Conservation (phyloP, 2,888 invertebrate species). For the Cosmia trapezina region DNA sequence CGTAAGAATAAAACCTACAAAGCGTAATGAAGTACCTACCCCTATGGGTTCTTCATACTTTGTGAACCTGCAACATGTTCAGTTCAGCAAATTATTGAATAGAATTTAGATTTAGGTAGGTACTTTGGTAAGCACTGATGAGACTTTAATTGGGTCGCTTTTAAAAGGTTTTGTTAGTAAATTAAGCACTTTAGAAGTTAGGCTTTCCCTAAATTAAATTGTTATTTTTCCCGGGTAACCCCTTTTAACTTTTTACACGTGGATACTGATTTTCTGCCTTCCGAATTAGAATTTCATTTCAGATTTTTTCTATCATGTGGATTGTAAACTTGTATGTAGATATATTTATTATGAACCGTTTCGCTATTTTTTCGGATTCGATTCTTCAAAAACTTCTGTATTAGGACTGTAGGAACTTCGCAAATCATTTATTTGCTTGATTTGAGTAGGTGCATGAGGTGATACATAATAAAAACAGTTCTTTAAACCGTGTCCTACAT, state of each 20-base stretch:
- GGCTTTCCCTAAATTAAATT: slow-evolving; percentile 1
- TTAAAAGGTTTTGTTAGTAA: slow-evolving; percentile 23
- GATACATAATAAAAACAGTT: no score
- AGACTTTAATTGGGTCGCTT: slow-evolving; percentile 7
- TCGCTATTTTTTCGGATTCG: background rate
- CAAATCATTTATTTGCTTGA: no score
- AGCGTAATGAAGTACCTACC: background rate
- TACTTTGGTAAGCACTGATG: background rate
- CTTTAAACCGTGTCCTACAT: no score
- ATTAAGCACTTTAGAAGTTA: slow-evolving; percentile 4
- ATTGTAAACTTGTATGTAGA: background rate
- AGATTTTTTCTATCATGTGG: background rate
- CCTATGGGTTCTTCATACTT: no score
- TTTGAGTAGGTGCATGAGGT: no score
- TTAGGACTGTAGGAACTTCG: background rate
- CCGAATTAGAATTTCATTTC: background rate
- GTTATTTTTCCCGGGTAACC: background rate
- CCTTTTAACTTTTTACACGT: background rate
- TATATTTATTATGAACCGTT: background rate
- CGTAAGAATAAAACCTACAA: no score
- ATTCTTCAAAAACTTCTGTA: background rate
- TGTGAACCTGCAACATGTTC: no score
- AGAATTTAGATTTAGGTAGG: background rate
- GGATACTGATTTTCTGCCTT: background rate
- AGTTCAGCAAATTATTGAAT: background rate